Conservation (phyloP, 2,797 vertebrate species). For the Aplochiton taeniatus region DNA sequence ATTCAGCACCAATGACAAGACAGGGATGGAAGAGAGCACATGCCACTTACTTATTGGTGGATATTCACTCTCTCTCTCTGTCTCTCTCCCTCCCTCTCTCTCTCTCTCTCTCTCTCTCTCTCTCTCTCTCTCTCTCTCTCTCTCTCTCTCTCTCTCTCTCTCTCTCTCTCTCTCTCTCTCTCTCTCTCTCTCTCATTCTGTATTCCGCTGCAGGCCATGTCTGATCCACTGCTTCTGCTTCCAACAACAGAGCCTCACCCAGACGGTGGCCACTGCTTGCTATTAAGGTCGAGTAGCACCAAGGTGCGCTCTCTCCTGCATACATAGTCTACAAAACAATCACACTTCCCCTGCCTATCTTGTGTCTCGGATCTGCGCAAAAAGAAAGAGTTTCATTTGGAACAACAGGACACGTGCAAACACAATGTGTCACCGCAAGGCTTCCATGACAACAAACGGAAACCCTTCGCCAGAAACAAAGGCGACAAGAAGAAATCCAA, state of each 20-base stretch:
- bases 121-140: background rate
- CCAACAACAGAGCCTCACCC: slow-evolving; percentile 46
- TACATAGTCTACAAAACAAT: slow-evolving; percentile 1
- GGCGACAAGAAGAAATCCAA: slow-evolving; percentile 51
- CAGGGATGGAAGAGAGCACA: too few species aligned
- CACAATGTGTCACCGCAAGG: slow-evolving; percentile 18
- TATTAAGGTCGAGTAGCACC: slow-evolving; percentile 1
- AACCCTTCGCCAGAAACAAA: slow-evolving; percentile 35
- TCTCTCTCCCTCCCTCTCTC: background rate
- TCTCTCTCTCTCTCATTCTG: slow-evolving; percentile 26
- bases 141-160: slow-evolving; percentile 19
- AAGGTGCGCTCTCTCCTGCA: background rate
- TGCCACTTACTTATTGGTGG: too few species aligned
- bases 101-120: background rate
- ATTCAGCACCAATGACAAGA: too few species aligned
- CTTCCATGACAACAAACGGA: slow-evolving; percentile 39
- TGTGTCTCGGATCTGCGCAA: slow-evolving; percentile 24
- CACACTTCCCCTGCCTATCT: background rate
- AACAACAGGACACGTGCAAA: slow-evolving; percentile 38
- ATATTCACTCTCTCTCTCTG: too few species aligned
- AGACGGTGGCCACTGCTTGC: slow-evolving; percentile 16
- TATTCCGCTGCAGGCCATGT: slow-evolving; percentile 50
- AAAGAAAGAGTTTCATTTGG: slow-evolving; percentile 25
- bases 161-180: slow-evolving; percentile 28
- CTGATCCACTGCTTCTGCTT: slow-evolving; percentile 41